Evolutionary conservation across 2,888 invertebrate species (phyloP), one percentile per base, ranked within the genome.

Genomic region (Lithophane leautieri): DNA sequence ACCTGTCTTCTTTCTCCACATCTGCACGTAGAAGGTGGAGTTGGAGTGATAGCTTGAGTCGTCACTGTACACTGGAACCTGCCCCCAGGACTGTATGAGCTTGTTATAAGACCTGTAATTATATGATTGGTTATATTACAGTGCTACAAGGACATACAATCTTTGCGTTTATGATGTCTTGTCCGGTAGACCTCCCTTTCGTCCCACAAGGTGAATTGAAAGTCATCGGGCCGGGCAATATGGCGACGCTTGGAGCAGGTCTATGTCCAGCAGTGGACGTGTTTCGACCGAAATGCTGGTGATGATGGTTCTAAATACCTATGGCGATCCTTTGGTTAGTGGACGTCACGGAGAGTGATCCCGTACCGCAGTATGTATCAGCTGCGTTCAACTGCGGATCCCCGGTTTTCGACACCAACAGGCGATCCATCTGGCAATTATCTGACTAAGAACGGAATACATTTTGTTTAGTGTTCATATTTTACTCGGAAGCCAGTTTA

Each of bases 1-100:
- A 97, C 97, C 89, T 91, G 91, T 86, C 97, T 96, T 83, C 94
- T 97, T 90, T 96, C 95, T 8, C 97, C 97, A 86, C 97, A 97
- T 69, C 90, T 93, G 88, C 97, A 97, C 2, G 79, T 69, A 0
- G 83, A 79, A 0, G 88, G 81, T 0, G 88, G 82, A 0, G 69
- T 2, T 0, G 67, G 56, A 34, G 67, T 12, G 12, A 34, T 34
- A 19, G 11, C 9, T 84, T 90, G 87, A 0, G 94, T 88, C 34
- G 77, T 73, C 87, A 82, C 92, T 80, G 70, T 88, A 85, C 97
- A 97, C 0, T 87, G 71, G 85, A 97, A 97, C 34, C 90, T 89
- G 0, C 97, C 97, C 12, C 97, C 97, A 0, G 76, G 3, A 47
- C 94, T 94, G 28, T 62, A 76, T 0, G 1, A 7, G 0, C 91